A percentile compares a stretch with the other conserved stretches of the same genome.
Conservation (phyloP, 2,797 vertebrate genomes). For the Sebastes glaucus region DNA sequence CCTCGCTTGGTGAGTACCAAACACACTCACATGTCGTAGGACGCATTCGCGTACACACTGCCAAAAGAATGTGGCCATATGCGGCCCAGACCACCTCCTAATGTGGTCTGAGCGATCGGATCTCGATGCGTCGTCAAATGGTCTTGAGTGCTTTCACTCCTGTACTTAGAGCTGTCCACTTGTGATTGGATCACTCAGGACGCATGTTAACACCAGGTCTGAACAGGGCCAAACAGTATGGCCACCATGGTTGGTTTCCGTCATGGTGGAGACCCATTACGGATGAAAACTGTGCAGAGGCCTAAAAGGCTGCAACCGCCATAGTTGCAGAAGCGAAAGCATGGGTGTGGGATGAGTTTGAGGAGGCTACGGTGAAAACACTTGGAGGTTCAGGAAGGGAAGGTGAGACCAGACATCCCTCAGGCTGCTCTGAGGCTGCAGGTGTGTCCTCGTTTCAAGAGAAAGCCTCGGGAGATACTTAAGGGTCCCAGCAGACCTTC, state of each 20-base stretch:
- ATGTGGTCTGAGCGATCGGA: too few relatives aligned
- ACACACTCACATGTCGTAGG: too few relatives aligned
- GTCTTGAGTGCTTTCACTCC: too few relatives aligned
- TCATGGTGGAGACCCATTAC: not conserved
- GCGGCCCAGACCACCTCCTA: too few relatives aligned
- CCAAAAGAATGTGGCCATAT: too few relatives aligned
- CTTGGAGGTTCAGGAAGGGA: not conserved
- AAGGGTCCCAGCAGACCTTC: constrained; percentile 11
- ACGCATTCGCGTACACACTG: too few relatives aligned
- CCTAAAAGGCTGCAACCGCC: not conserved
- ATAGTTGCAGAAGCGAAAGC: not conserved
- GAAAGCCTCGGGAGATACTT: constrained; percentile 15
- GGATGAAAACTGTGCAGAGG: not conserved
- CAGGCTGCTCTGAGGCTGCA: constrained; percentile 31
- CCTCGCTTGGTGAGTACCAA: too few relatives aligned
- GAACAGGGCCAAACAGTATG: not conserved
- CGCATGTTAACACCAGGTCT: too few relatives aligned
- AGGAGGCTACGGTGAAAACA: constrained; percentile 1
- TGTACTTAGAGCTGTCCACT: too few relatives aligned
- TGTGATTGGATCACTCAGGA: too few relatives aligned
- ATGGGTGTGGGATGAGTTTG: not conserved
- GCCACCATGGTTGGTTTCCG: not conserved
- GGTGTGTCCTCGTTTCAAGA: constrained; percentile 50
- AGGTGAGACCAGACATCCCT: constrained; percentile 12
- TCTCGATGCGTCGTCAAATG: too few relatives aligned